phyloP scores from a whole-genome alignment of 64 coral and sea anemone species.

The Actinia equina region DNA sequence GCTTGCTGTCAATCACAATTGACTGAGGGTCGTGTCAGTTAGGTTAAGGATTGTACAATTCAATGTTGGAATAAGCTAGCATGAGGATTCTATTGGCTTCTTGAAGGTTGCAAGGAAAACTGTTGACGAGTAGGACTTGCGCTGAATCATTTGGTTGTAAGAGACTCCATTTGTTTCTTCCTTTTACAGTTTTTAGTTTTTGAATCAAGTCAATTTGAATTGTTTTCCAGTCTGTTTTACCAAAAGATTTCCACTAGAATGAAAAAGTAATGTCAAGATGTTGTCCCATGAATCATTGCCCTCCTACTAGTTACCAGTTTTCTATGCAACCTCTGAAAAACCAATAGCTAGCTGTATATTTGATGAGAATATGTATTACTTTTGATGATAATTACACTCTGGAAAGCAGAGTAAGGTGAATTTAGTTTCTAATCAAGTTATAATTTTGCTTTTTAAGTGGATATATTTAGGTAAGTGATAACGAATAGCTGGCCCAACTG shows the following conservation, averaged over 20 bases:
- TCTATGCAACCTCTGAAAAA: too few species aligned
- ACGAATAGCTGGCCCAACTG: conserved; percentile 15
- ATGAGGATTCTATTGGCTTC: background rate
- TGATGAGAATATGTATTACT: background rate
- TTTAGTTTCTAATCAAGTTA: background rate
- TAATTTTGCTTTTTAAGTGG: background rate
- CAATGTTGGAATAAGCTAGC: background rate
- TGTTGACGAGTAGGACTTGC: too few species aligned
- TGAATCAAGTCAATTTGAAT: too few species aligned
- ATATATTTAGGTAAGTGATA: conserved; percentile 53
- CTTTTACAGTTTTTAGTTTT: too few species aligned
- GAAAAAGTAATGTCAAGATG: too few species aligned
- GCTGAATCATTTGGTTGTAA: too few species aligned
- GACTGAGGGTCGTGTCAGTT: background rate
- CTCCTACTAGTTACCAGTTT: too few species aligned
- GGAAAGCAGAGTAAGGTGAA: background rate
- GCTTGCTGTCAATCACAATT: conserved; percentile 14
- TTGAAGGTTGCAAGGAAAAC: too few species aligned
- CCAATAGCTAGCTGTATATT: background rate
- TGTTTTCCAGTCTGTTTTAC: too few species aligned
- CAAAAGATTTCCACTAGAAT: too few species aligned
- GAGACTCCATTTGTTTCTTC: too few species aligned
- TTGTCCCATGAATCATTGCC: too few species aligned
- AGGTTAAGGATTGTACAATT: background rate
- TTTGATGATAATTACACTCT: background rate